Conservation (phyloP, 1,140 invertebrate species). For the Pissodes strobi region DNA sequence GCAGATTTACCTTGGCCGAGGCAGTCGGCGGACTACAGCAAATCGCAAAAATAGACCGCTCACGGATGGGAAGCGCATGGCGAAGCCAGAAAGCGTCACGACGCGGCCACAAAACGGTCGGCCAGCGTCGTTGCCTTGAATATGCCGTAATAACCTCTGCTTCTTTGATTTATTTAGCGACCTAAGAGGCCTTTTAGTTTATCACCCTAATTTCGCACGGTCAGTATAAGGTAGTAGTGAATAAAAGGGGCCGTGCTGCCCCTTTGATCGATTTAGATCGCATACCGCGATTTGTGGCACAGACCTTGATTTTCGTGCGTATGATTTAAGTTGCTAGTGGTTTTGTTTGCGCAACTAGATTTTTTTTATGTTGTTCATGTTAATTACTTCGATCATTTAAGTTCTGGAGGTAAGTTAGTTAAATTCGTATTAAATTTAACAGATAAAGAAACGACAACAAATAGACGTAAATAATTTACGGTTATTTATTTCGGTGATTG, state of each 20-base stretch:
- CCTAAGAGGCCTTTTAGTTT: conserved; percentile 14
- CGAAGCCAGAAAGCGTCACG: conserved; percentile 24
- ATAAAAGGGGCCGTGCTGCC: not conserved
- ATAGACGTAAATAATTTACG: too few species aligned
- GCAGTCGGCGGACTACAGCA: not conserved
- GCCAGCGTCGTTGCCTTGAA: conserved; percentile 8
- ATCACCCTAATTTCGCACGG: conserved; percentile 12
- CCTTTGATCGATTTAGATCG: conserved; percentile 4
- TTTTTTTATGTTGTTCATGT: conserved; percentile 11
- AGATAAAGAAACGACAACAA: too few species aligned
- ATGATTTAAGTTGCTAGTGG: not conserved
- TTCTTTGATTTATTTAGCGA: conserved; percentile 16
- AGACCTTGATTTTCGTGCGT: conserved; percentile 9
- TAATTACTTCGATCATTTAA: not conserved
- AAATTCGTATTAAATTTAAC: too few species aligned
- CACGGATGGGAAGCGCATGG: not conserved
- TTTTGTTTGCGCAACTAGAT: conserved; percentile 8
- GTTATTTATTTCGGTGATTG: too few species aligned
- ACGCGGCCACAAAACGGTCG: conserved; percentile 9
- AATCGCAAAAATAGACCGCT: conserved; percentile 1
- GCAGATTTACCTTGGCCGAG: not conserved
- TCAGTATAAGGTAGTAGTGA: not conserved
- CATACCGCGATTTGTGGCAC: not conserved
- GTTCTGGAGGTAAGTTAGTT: not conserved
- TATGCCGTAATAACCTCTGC: conserved; percentile 8